A percentile compares a stretch with the other conserved stretches of the same genome.
These are phyloP conservation scores for Stratiomys singularior DNA, from an alignment of 2,888 invertebrate species.

Conservation along the genomic window DNA sequence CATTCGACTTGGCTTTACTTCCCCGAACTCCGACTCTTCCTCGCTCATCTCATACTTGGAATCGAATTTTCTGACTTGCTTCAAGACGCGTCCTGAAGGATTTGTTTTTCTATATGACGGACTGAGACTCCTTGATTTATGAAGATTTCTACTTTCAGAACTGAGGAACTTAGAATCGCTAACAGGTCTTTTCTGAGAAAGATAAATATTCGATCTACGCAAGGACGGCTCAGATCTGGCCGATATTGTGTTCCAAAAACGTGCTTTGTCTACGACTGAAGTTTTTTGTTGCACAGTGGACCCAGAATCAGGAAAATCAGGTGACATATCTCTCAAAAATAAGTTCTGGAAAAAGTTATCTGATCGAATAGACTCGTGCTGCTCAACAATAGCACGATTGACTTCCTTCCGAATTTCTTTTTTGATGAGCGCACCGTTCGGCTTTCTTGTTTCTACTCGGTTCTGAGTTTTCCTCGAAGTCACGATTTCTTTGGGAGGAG, in stretches of 20 bases:
- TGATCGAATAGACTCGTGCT: slow-evolving; percentile 71
- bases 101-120: slow-evolving; percentile 52
- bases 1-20: slow-evolving; percentile 57
- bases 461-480: slow-evolving; percentile 57
- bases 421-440: neutral
- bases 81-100: slow-evolving; percentile 49
- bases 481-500: slow-evolving; percentile 51
- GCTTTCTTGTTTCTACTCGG: slow-evolving; percentile 52
- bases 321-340: slow-evolving; percentile 70
- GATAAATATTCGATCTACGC: slow-evolving; percentile 71
- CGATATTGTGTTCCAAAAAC: slow-evolving; percentile 73
- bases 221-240: slow-evolving; percentile 70
- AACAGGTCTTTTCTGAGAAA: slow-evolving; percentile 76
- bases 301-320: slow-evolving; percentile 59
- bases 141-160: slow-evolving; percentile 66
- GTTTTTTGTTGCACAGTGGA: slow-evolving; percentile 67
- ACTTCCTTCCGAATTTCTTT: slow-evolving; percentile 47
- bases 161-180: slow-evolving; percentile 76
- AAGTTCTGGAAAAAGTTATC: slow-evolving; percentile 79
- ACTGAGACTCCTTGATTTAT: slow-evolving; percentile 66
- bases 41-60: slow-evolving; percentile 56
- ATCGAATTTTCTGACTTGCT: slow-evolving; percentile 53
- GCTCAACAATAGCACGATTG: slow-evolving; percentile 68
- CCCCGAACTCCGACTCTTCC: slow-evolving; percentile 58
- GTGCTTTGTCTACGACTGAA: slow-evolving; percentile 75